phyloP scores from a whole-genome alignment of 2,113 vertebrate genomes.

The Alectura lathami region DNA sequence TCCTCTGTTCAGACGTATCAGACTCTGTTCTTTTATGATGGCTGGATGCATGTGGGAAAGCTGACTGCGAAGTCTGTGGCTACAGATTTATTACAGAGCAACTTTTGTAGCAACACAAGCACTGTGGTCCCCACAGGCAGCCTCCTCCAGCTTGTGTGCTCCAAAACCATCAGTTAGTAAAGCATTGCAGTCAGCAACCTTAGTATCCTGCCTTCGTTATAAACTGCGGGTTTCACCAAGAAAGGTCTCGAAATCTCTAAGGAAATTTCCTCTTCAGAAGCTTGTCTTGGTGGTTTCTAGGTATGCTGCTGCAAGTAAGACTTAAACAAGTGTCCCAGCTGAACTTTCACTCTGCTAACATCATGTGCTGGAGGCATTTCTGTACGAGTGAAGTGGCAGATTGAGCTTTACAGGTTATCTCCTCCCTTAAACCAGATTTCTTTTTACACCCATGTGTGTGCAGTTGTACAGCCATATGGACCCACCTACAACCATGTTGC shows the following conservation, averaged over 20 bases:
- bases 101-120: background rate
- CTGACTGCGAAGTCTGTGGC: background rate
- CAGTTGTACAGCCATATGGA: background rate
- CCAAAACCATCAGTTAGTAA: background rate
- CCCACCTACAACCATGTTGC: background rate
- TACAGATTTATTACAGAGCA: background rate
- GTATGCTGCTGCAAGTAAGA: background rate
- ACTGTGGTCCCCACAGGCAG: background rate
- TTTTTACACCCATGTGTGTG: background rate
- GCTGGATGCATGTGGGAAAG: background rate
- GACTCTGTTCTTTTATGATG: background rate
- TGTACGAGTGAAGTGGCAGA: background rate
- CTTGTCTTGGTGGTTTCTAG: background rate
- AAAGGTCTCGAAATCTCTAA: background rate
- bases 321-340: background rate
- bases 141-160: background rate
- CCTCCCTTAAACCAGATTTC: background rate
- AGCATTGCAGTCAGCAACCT: background rate
- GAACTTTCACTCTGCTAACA: background rate
- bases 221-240: background rate
- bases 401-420: background rate
- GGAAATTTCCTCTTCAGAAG: background rate
- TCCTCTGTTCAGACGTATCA: background rate
- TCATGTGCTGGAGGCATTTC: background rate
- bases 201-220: background rate